These are phyloP conservation scores for Pyrocoelia pectoralis DNA, from an alignment of 2,888 invertebrate genomes.

Conservation along the genomic window DNA sequence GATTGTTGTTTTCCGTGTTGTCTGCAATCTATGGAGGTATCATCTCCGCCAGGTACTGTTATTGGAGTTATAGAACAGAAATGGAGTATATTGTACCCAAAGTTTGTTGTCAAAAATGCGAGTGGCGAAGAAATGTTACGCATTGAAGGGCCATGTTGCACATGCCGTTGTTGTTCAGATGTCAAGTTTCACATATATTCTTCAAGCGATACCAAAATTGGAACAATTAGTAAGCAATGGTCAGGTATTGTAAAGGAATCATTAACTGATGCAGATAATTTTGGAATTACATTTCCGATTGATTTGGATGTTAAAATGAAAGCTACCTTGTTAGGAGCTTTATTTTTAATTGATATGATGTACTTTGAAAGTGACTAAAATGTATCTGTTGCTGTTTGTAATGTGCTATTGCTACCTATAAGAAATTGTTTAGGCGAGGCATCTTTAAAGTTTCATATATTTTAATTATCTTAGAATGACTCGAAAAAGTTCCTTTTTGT, in stretches of 20 bases:
- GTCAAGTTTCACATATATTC: conserved; percentile 80
- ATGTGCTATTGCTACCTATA: no score
- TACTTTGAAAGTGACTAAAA: conserved; percentile 26
- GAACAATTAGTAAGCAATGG: conserved; percentile 86
- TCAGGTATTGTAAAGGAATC: conserved; percentile 77
- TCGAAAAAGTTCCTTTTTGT: no score
- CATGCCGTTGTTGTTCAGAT: conserved; percentile 75
- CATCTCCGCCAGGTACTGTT: conserved; percentile 73
- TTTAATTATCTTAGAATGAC: no score
- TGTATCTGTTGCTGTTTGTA: no score
- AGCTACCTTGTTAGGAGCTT: conserved; percentile 75
- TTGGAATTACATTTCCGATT: conserved; percentile 80
- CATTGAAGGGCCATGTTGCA: conserved; percentile 84
- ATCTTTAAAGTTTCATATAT: no score
- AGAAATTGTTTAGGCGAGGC: no score
- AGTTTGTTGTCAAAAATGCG: conserved; percentile 77
- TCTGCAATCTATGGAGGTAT: conserved; percentile 79
- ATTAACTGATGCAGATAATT: conserved; percentile 83
- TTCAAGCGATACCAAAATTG: conserved; percentile 74
- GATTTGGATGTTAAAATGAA: conserved; percentile 84
- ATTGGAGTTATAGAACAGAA: conserved; percentile 78
- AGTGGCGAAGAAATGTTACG: conserved; percentile 76
- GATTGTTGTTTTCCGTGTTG: conserved; percentile 90
- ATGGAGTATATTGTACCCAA: conserved; percentile 78
- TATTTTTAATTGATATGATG: conserved; percentile 68